Percentiles rank a stretch among this genome's conserved stretches.
These are phyloP conservation scores for Aphaenogaster floridana DNA, from an alignment of 1,140 invertebrate species.

Conservation along the genomic window DNA sequence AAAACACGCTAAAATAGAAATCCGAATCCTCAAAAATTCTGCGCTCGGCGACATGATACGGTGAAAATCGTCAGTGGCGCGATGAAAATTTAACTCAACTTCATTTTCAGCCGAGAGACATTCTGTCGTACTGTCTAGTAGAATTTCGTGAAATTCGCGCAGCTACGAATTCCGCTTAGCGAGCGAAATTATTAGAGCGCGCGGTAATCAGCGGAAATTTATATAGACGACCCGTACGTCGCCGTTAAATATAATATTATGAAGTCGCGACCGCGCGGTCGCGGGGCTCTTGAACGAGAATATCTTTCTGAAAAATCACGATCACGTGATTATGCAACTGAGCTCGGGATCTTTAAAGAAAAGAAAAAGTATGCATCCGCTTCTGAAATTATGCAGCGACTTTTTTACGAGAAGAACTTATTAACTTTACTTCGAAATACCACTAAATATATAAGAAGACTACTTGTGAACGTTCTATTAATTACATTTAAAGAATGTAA, in stretches of 20 bases:
- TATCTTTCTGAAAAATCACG: slow-evolving; percentile 46
- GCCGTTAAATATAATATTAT: slow-evolving; percentile 59
- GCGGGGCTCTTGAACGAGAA: neutral
- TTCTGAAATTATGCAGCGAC: slow-evolving; percentile 23
- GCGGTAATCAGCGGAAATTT: slow-evolving; percentile 62
- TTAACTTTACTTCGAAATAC: slow-evolving; percentile 14
- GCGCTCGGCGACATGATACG: slow-evolving; percentile 23
- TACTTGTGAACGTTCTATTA: neutral
- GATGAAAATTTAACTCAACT: slow-evolving; percentile 57
- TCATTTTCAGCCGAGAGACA: slow-evolving; percentile 58
- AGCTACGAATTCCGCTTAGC: slow-evolving; percentile 61
- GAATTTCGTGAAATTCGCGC: slow-evolving; percentile 53
- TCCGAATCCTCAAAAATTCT: slow-evolving; percentile 56
- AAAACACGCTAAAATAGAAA: slow-evolving; percentile 48
- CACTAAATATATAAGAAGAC: neutral
- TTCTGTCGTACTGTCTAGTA: slow-evolving; percentile 57
- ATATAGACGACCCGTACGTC: slow-evolving; percentile 61
- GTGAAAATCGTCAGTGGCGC: slow-evolving; percentile 55
- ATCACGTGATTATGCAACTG: slow-evolving; percentile 40
- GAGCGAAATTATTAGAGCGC: slow-evolving; percentile 59
- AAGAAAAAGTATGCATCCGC: slow-evolving; percentile 1
- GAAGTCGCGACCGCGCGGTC: slow-evolving; percentile 29
- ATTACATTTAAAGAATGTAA: neutral
- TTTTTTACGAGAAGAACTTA: slow-evolving; percentile 1
- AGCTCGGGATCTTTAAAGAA: neutral